Percentiles rank a stretch among this genome's conserved stretches.
Evolutionary conservation across 2,888 invertebrate species (phyloP).

Genomic region (Andrena bicolor): DNA sequence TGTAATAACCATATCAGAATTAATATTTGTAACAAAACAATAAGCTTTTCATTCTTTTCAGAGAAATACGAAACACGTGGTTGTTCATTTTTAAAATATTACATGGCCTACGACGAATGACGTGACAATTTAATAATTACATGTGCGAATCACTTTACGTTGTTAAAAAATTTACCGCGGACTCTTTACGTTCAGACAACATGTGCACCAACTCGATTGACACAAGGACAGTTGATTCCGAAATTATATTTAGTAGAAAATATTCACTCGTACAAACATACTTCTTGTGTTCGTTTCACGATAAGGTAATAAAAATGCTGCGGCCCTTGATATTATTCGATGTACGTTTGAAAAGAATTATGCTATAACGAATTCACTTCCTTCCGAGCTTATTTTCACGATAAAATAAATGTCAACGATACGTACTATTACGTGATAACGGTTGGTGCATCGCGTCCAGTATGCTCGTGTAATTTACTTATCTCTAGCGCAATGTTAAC

Average conservation of each 20-base stretch:
- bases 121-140: slow-evolving; percentile 8
- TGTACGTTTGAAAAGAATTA: not conserved
- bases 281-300: not conserved
- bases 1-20: slow-evolving; percentile 43
- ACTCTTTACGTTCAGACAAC: not conserved
- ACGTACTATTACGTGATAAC: slow-evolving; percentile 91
- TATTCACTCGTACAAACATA: not conserved
- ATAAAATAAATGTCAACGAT: slow-evolving; percentile 28
- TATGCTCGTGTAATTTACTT: slow-evolving; percentile 92
- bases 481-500: slow-evolving; percentile 95
- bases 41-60: not conserved
- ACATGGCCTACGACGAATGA: slow-evolving; percentile 8
- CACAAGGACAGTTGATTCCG: not conserved
- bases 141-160: not conserved
- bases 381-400: slow-evolving; percentile 5
- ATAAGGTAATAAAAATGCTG: slow-evolving; percentile 20
- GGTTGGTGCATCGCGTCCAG: slow-evolving; percentile 96
- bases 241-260: slow-evolving; percentile 19
- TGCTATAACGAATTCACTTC: not conserved
- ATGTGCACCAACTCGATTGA: slow-evolving; percentile 10
- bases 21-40: slow-evolving; percentile 15
- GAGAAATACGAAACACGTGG: slow-evolving; percentile 25
- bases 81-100: slow-evolving; percentile 5
- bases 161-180: slow-evolving; percentile 1
- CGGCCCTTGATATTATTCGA: slow-evolving; percentile 1